Evolutionary conservation across 2,888 invertebrate species (phyloP), one percentile per base, ranked within the genome.

Genomic region (Pyralis farinalis): DNA sequence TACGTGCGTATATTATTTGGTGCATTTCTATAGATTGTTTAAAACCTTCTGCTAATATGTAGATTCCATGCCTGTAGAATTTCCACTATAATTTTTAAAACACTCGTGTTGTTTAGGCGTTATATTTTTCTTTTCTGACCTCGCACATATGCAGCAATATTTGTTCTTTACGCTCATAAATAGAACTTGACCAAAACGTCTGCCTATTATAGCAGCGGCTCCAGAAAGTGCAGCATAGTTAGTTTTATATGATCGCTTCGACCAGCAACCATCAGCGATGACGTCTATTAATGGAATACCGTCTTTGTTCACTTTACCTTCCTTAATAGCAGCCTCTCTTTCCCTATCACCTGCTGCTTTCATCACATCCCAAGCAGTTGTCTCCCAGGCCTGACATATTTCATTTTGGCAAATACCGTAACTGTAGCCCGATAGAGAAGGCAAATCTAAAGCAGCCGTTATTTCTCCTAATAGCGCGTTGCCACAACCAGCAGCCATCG

Each of bases 151-250:
- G 20, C 32, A 46, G 20, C 51, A 53, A 32, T 46, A 48, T 40
- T 50, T 57, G 28, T 56, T 57, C 36, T 43, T 47, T 2, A 53
- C 35, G 1, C 44, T 48, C 6, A 53, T 11, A 20, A 35, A 43
- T 0, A 57, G 32, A 6, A 53, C 37, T 39, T 56, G 27, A 0
- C 47, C 44, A 4, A 44, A 46, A 20, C 39, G 27, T 37, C 36
- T 33, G 0, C 56, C 56, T 6, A 55, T 40, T 3, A 55, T 56
- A 1, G 45, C 47, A 6, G 55, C 54, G 11, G 47, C 49, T 2
- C 51, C 55, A 8, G 55, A 56, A 6, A 48, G 32, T 5, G 54
- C 49, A 5, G 44, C 38, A 21, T 53, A 53, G 27, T 53, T 56
- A 16, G 25, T 53, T 34, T 46, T 47, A 22, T 53, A 53, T 0